Base-by-base conservation (phyloP, 1,140 invertebrate genomes). In the Halesus radiatus region DNA sequence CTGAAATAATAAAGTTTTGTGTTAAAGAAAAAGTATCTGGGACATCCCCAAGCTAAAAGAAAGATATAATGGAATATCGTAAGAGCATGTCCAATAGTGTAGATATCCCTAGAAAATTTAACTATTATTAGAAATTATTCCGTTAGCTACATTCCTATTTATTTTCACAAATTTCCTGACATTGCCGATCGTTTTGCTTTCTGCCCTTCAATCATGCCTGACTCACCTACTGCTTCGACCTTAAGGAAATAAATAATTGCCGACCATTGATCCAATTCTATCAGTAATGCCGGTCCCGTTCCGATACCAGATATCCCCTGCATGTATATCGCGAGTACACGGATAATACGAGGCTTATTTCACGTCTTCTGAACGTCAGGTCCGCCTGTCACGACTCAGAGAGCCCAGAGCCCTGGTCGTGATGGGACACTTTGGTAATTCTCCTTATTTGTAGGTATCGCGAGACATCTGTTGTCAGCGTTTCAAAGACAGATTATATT, bases 341-440 rank as follows among this genome's bases (percentile, higher is more conserved):
- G 32, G 23, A 15, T 15, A 20, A 66, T 26, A 45, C 13, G 1
- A 29, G 22, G 32, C 32, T 32, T 66, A 66, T 66, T 66, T 22
- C 45, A 29, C 29, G 18, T 72, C 64, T 37, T 60, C 64, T 23
- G 56, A 22, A 18, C 29, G 62, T 22, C 62, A 26, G 60, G 68
- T 66, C 23, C n/a, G 32, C 18, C 45, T 29, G 50, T 72, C 68
- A 72, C 68, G 68, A 72, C 22, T 72, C 15, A 20, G 7, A 53
- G 26, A 15, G 68, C 68, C 45, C 45, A 15, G 68, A 50, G 66
- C 66, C 22, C n/a, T 23, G 20, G n/a, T 53, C 50, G 68, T 53
- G 68, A 23, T 72, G 68, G 68, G 68, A 72, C 68, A 72, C 45
- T 72, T 72, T 52, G 32, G 32, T 72, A 72, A 72, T 52, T 26